phyloP scores from a whole-genome alignment of 23 tunicate species.

The Trididemnum clinides region DNA sequence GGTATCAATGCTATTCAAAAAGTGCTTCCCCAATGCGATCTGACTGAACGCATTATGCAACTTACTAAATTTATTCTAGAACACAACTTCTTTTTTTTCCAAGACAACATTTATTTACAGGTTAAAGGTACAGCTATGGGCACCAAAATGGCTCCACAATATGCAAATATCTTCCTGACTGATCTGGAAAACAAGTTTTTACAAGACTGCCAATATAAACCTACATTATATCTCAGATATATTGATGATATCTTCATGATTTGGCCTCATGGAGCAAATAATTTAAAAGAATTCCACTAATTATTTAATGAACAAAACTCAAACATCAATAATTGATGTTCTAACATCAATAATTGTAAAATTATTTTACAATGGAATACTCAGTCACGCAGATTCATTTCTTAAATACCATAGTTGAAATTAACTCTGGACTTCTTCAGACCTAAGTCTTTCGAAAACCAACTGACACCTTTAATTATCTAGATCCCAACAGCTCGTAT shows the following conservation, averaged over 20 bases:
- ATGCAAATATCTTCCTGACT: conserved; percentile 5
- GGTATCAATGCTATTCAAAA: not conserved
- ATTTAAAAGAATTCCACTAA: not conserved
- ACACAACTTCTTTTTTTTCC: not conserved
- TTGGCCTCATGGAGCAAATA: not conserved
- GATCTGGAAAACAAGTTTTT: not conserved
- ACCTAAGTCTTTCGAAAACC: not conserved
- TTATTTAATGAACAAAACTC: not conserved
- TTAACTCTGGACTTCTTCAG: not conserved
- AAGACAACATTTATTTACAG: not conserved
- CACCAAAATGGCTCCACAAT: conserved; percentile 2
- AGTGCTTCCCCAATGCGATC: not conserved
- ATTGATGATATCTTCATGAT: not conserved
- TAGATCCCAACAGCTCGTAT: not conserved
- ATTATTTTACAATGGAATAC: no score
- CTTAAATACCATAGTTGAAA: not conserved
- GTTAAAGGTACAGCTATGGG: not conserved
- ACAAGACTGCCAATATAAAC: not conserved
- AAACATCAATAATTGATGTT: no score
- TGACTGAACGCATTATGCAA: no score
- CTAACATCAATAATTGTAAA: no score
- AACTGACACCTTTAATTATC: not conserved
- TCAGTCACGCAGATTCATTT: not conserved
- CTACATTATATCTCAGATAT: not conserved
- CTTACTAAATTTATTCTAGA: not conserved